phyloP scores from a whole-genome alignment of 1,140 invertebrate genomes.

The Thalassaphorura encarpata region DNA sequence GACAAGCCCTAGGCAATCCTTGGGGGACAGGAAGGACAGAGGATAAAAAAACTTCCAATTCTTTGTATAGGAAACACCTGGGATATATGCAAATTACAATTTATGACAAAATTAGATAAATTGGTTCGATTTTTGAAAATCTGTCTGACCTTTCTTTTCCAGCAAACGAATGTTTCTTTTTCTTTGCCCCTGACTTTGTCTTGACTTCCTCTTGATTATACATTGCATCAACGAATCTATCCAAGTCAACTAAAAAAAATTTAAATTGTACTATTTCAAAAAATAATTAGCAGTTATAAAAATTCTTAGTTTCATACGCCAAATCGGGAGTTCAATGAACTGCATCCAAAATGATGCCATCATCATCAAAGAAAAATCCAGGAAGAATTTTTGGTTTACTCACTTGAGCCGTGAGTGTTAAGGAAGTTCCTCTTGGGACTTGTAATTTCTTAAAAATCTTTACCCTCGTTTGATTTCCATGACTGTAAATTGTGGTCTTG shows the following conservation, averaged over 20 bases:
- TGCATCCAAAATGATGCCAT: constrained; percentile 29
- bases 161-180: neutral
- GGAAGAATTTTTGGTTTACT: neutral
- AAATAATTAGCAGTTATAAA: neutral
- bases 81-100: neutral
- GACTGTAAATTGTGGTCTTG: no score
- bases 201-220: neutral
- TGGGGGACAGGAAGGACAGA: constrained; percentile 4
- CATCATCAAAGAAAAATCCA: constrained; percentile 22
- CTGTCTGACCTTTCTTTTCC: neutral
- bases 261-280: neutral
- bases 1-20: constrained; percentile 12
- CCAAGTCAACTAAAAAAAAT: constrained; percentile 4
- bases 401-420: neutral
- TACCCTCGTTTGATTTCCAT: no score
- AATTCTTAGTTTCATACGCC: constrained; percentile 16
- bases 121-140: neutral
- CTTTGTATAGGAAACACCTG: constrained; percentile 2
- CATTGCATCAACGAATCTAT: constrained; percentile 4
- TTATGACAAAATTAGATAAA: neutral
- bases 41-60: constrained; percentile 17
- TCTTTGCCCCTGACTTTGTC: constrained; percentile 1
- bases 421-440: neutral
- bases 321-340: constrained; percentile 27
- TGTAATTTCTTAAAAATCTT: no score